Percentiles rank a stretch among this genome's conserved stretches.
Evolutionary conservation across 2,888 invertebrate genomes (phyloP).

Genomic region (Megamerina dolium): DNA sequence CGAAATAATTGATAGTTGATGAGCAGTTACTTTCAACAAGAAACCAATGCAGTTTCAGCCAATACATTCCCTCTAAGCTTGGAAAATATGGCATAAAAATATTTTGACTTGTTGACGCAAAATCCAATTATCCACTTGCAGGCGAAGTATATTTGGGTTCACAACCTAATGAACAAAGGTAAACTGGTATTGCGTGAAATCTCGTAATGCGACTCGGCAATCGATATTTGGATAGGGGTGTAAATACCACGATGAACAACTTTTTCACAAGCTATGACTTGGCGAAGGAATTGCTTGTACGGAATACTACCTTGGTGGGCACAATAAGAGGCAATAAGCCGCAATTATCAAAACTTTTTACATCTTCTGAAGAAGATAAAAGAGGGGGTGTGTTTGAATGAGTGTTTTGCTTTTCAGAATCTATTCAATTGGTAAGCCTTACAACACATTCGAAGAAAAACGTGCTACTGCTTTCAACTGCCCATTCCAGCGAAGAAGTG

Average conservation of each 20-base stretch:
- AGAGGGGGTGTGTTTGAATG: slow-evolving; percentile 10
- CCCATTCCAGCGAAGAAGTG: slow-evolving; percentile 3
- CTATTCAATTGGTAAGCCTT: not conserved
- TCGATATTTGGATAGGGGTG: too few relatives aligned
- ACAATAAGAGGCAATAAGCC: too few relatives aligned
- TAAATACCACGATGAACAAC: too few relatives aligned
- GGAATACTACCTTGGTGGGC: too few relatives aligned
- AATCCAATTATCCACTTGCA: too few relatives aligned
- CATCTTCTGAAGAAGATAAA: slow-evolving; percentile 12
- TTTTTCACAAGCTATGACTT: too few relatives aligned
- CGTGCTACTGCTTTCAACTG: slow-evolving; percentile 5
- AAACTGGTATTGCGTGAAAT: slow-evolving; percentile 3
- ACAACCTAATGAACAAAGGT: too few relatives aligned
- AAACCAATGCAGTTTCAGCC: slow-evolving; percentile 28
- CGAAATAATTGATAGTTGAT: slow-evolving; percentile 23
- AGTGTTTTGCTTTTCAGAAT: slow-evolving; percentile 10
- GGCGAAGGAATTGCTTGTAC: too few relatives aligned
- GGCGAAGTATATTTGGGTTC: slow-evolving; percentile 11
- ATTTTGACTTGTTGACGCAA: slow-evolving; percentile 23
- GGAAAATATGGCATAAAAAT: slow-evolving; percentile 29
- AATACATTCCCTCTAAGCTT: slow-evolving; percentile 13
- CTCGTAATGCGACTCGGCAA: slow-evolving; percentile 7
- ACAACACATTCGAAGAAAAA: slow-evolving; percentile 6
- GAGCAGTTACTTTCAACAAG: slow-evolving; percentile 29
- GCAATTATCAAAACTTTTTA: too few relatives aligned